Evolutionary conservation across 2,113 vertebrate genomes (phyloP).

Genomic region (Ahaetulla prasina): DNA sequence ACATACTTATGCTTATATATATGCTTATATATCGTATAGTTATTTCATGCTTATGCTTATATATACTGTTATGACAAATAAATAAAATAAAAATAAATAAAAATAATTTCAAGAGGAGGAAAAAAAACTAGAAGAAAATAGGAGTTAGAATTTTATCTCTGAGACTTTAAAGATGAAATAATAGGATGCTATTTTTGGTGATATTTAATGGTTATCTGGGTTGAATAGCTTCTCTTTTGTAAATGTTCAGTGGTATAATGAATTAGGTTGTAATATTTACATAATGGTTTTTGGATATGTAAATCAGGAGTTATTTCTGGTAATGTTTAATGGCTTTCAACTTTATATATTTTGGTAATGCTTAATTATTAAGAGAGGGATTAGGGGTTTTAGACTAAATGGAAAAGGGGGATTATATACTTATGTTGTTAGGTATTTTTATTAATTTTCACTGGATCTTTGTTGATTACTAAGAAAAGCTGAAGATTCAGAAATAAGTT

Average conservation of each 20-base stretch:
- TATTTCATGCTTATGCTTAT: too few species aligned
- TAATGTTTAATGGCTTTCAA: not conserved
- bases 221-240: not conserved
- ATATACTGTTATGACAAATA: too few species aligned
- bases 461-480: not conserved
- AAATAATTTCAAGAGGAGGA: not conserved
- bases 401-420: not conserved
- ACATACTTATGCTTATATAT: too few species aligned
- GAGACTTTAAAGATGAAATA: not conserved
- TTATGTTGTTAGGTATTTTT: not conserved
- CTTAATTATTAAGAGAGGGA: not conserved
- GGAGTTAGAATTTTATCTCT: not conserved
- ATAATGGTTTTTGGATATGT: not conserved
- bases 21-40: too few species aligned
- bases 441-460: not conserved
- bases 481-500: not conserved
- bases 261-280: not conserved
- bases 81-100: too few species aligned
- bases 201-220: not conserved
- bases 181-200: not conserved
- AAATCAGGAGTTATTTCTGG: not conserved
- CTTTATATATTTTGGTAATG: not conserved
- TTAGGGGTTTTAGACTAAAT: not conserved
- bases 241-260: not conserved
- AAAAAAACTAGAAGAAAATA: not conserved